These are phyloP conservation scores for Micrasema minimum DNA, from an alignment of 1,140 invertebrate species.

Conservation along the genomic window DNA sequence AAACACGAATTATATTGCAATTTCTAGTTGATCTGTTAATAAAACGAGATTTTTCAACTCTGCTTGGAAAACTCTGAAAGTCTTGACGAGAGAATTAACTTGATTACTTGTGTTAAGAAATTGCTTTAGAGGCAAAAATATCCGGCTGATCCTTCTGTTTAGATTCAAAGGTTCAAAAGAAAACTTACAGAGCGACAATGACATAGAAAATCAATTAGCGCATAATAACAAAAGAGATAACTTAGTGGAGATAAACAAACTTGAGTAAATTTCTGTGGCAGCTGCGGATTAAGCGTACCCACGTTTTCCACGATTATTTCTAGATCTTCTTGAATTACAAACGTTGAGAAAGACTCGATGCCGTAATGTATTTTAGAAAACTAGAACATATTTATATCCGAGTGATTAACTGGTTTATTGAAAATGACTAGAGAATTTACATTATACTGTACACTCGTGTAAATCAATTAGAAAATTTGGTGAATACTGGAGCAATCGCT, in stretches of 20 bases:
- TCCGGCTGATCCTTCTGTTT: no score
- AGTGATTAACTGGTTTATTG: neutral
- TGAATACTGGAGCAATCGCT: neutral
- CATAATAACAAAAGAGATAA: slow-evolving; percentile 4
- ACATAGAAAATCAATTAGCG: slow-evolving; percentile 3
- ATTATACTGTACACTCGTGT: neutral
- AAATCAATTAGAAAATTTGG: no score
- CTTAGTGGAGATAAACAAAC: slow-evolving; percentile 19
- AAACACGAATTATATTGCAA: no score
- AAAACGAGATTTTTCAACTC: no score
- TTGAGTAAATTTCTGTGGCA: slow-evolving; percentile 1
- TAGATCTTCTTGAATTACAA: slow-evolving; percentile 37
- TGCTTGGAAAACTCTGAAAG: no score
- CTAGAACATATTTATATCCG: slow-evolving; percentile 17
- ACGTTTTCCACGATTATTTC: slow-evolving; percentile 33
- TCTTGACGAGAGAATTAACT: no score
- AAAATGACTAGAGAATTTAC: neutral
- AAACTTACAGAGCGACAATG: no score
- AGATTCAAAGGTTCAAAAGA: no score
- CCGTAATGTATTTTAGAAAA: slow-evolving; percentile 31
- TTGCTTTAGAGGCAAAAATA: no score
- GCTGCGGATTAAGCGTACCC: slow-evolving; percentile 24
- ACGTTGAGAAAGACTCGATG: slow-evolving; percentile 23
- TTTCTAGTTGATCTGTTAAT: no score
- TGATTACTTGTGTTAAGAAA: no score